phyloP scores from a whole-genome alignment of 2,113 vertebrate species.

The Centropus bengalensis region DNA sequence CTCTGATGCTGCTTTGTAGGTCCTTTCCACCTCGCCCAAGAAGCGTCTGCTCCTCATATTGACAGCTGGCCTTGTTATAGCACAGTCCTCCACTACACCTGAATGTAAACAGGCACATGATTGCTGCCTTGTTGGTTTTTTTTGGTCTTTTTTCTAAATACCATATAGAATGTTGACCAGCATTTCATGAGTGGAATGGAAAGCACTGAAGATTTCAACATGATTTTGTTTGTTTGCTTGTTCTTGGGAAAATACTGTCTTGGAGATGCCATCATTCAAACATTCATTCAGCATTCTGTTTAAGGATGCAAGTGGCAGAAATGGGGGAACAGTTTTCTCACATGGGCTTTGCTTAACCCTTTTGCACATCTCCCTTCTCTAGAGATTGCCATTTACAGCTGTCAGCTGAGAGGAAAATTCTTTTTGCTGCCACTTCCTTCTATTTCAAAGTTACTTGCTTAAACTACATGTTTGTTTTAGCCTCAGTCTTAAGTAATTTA shows the following conservation, averaged over 20 bases:
- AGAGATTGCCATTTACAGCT: background rate
- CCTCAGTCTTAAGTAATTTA: background rate
- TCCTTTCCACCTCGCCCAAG: background rate
- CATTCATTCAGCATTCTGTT: background rate
- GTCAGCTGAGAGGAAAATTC: background rate
- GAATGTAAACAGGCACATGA: background rate
- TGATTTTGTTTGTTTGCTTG: background rate
- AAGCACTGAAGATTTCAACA: background rate
- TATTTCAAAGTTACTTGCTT: background rate
- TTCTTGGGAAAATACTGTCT: background rate
- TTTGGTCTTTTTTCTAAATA: background rate
- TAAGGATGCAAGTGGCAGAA: background rate
- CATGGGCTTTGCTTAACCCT: background rate
- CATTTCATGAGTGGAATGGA: background rate
- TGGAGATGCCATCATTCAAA: background rate
- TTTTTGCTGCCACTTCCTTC: background rate
- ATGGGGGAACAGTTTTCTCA: background rate
- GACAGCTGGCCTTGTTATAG: background rate
- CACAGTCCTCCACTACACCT: background rate
- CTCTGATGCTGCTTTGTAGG: background rate
- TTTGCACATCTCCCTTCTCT: background rate
- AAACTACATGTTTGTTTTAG: background rate
- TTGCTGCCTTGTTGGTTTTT: background rate
- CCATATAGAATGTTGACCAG: background rate
- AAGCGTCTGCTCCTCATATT: background rate